Percentiles rank a stretch among this genome's conserved stretches.
These are phyloP conservation scores for Calidris pygmaea DNA, from an alignment of 2,113 vertebrate genomes.

Conservation along the genomic window DNA sequence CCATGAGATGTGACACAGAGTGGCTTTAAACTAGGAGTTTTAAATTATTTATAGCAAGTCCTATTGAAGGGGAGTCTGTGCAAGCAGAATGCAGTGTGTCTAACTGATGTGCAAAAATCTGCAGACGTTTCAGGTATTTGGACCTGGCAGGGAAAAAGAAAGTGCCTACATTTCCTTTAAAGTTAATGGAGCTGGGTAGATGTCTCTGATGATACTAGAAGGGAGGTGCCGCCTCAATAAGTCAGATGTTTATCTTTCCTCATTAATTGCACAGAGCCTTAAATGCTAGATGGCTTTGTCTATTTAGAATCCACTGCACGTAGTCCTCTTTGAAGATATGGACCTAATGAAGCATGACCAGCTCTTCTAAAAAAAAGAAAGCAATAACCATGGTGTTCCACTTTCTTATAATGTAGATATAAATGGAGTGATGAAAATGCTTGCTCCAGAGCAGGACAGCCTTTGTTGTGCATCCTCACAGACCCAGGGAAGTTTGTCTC, in stretches of 20 bases:
- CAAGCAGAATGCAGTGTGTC: not conserved
- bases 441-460: not conserved
- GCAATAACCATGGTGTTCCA: not conserved
- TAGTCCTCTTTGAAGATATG: conserved; percentile 9
- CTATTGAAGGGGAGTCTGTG: not conserved
- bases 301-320: not conserved
- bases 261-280: not conserved
- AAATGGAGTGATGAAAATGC: not conserved
- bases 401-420: not conserved
- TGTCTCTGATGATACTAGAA: not conserved
- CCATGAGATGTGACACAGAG: not conserved
- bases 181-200: not conserved
- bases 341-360: conserved; percentile 32
- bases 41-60: not conserved
- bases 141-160: not conserved
- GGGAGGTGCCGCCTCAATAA: not conserved
- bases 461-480: not conserved
- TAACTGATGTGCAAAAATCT: not conserved
- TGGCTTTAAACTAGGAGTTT: not conserved
- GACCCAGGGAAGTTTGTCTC: not conserved
- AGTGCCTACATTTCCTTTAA: not conserved
- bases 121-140: not conserved
- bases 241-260: not conserved
- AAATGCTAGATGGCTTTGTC: not conserved
- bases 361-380: not conserved